phyloP scores from a whole-genome alignment of 1,140 invertebrate species.

The Caenorhabditis briggsae region DNA sequence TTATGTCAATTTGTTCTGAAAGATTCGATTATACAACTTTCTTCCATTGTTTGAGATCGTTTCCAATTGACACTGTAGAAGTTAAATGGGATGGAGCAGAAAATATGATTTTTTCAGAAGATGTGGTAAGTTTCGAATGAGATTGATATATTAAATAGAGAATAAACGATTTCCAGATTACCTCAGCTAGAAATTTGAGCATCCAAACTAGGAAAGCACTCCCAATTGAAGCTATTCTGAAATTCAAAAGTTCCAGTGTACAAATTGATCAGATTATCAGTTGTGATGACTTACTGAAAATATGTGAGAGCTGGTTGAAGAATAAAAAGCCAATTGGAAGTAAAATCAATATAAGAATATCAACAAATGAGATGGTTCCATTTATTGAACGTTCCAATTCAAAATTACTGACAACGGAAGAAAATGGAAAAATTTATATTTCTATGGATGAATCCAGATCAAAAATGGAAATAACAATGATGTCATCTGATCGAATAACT shows the following conservation, averaged over 20 bases:
- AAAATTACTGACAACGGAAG: too few relatives aligned
- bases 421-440: too few relatives aligned
- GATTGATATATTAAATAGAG: neutral
- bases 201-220: neutral
- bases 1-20: neutral
- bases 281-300: neutral
- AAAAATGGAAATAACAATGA: too few relatives aligned
- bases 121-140: neutral
- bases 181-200: neutral
- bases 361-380: too few relatives aligned
- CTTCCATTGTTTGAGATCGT: neutral
- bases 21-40: neutral
- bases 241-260: neutral
- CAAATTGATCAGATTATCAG: neutral
- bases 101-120: neutral
- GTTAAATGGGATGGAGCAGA: neutral
- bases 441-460: too few relatives aligned
- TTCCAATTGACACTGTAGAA: neutral
- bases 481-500: too few relatives aligned
- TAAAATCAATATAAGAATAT: too few relatives aligned
- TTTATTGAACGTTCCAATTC: too few relatives aligned
- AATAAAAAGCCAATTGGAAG: too few relatives aligned
- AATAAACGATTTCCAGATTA: neutral
- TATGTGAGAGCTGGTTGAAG: neutral
- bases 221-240: neutral